Conservation (phyloP, 2,888 invertebrate genomes). For the Poecilobothrus nobilitatus region DNA sequence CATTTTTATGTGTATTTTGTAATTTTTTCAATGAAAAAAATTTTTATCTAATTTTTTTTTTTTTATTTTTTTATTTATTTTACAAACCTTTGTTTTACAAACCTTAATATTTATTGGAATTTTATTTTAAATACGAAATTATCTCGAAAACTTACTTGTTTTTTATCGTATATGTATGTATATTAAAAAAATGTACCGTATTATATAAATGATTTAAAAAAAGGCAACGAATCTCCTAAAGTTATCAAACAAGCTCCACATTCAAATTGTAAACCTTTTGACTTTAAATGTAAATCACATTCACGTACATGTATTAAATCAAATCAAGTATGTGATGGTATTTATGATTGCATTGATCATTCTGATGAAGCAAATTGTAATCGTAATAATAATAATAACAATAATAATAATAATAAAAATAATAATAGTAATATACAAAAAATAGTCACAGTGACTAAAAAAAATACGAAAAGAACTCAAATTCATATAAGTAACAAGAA, state of each 20-base stretch:
- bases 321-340: conserved; percentile 49
- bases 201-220: conserved; percentile 7
- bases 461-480: background rate
- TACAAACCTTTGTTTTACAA: too few species aligned
- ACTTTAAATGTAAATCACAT: conserved; percentile 43
- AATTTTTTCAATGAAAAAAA: too few species aligned
- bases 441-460: background rate
- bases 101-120: too few species aligned
- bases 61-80: too few species aligned
- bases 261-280: conserved; percentile 35
- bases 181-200: too few species aligned
- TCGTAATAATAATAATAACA: background rate
- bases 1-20: too few species aligned
- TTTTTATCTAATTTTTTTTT: too few species aligned
- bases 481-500: background rate
- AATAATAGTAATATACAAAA: background rate
- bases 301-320: conserved; percentile 40
- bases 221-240: conserved; percentile 34
- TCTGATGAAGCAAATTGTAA: conserved; percentile 56
- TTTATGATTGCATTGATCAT: conserved; percentile 49
- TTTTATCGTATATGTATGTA: too few species aligned
- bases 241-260: conserved; percentile 24
- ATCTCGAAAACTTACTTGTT: too few species aligned
- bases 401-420: background rate
- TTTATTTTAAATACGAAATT: too few species aligned